Conservation (phyloP, 2,797 vertebrate genomes). For the Leptodactylus fallax region DNA sequence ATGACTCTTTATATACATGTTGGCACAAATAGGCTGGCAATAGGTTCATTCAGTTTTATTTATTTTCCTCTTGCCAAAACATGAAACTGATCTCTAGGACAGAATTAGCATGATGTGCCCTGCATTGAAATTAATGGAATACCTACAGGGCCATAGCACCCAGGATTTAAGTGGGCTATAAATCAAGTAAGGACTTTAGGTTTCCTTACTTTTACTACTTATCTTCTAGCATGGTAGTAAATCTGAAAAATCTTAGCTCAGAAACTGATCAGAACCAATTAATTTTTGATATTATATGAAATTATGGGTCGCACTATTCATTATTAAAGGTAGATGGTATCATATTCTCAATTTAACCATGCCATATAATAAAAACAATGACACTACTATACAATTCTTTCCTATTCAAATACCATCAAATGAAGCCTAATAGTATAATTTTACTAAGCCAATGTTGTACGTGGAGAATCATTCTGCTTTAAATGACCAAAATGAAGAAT, state of each 20-base stretch:
- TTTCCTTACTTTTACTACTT: background rate
- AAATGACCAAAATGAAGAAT: constrained; percentile 1
- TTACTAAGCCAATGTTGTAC: background rate
- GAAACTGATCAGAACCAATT: background rate
- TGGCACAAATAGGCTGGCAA: no score
- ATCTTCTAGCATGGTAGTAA: background rate
- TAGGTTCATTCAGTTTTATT: no score
- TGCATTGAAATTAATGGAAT: background rate
- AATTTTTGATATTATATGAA: background rate
- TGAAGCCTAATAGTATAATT: background rate
- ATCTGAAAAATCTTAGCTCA: background rate
- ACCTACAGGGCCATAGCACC: background rate
- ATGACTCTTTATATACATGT: no score
- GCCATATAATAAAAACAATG: background rate
- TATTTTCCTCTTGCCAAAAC: no score
- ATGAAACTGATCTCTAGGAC: no score
- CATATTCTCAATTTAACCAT: background rate
- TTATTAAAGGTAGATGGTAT: background rate
- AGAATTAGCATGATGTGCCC: no score
- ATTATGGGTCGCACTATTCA: background rate
- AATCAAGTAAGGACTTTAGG: background rate
- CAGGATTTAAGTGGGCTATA: background rate
- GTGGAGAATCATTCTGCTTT: background rate
- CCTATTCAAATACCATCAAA: background rate
- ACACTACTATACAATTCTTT: background rate